These are phyloP conservation scores for Coleophora flavipennella DNA, from an alignment of 2,888 invertebrate genomes.

Conservation along the genomic window DNA sequence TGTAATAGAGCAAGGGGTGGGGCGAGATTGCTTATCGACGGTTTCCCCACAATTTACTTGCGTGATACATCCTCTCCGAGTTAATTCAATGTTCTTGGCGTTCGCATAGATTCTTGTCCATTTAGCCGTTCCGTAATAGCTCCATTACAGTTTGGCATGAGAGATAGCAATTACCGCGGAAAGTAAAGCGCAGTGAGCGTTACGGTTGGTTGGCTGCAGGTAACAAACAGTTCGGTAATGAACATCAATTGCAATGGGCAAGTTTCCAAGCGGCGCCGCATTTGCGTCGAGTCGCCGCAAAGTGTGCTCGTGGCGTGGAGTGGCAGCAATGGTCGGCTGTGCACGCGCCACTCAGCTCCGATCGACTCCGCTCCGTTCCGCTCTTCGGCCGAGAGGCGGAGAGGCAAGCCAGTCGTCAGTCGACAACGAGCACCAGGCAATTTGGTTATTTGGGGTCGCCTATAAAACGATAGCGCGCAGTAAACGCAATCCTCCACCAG, in stretches of 20 bases:
- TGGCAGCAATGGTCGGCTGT: conserved; percentile 27
- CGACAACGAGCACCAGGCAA: conserved; percentile 54
- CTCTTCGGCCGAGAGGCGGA: conserved; percentile 4
- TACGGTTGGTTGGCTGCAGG: conserved; percentile 20
- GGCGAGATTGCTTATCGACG: conserved; percentile 69
- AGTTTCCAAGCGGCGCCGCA: conserved; percentile 44
- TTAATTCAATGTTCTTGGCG: conserved; percentile 39
- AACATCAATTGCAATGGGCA: conserved; percentile 49
- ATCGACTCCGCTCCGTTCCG: conserved; percentile 13
- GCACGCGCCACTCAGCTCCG: conserved; percentile 6
- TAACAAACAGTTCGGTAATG: conserved; percentile 42
- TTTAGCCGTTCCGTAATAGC: conserved; percentile 3
- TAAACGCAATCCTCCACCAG: conserved; percentile 72
- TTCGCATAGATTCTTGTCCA: conserved; percentile 13
- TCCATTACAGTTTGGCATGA: conserved; percentile 6
- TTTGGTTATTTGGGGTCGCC: conserved; percentile 70
- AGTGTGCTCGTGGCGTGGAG: conserved; percentile 35
- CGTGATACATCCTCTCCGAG: conserved; percentile 43
- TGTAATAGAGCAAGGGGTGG: conserved; percentile 67
- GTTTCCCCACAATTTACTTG: conserved; percentile 56
- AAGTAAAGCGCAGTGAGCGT: conserved; percentile 5
- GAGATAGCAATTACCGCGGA: conserved; percentile 3
- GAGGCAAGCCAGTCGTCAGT: conserved; percentile 25
- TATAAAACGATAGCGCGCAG: conserved; percentile 68
- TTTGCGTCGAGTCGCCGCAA: conserved; percentile 36